A percentile compares a stretch with the other conserved stretches of the same genome.
Conservation (phyloP, 2,888 invertebrate species). For the Abrostola tripartita region DNA sequence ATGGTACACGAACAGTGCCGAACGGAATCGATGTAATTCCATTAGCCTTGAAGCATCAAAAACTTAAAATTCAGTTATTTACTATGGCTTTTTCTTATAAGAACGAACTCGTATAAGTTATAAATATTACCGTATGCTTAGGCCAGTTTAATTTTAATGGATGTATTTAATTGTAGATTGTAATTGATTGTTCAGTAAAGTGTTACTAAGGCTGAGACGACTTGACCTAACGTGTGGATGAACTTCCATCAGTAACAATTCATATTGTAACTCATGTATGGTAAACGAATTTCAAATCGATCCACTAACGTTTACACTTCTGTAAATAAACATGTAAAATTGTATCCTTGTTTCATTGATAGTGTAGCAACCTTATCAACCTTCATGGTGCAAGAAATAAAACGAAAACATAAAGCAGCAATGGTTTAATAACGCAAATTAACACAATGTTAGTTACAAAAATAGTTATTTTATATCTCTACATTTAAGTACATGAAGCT, state of each 20-base stretch:
- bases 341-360: conserved; percentile 42
- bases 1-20: too few species aligned
- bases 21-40: too few species aligned
- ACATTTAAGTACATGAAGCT: conserved; percentile 60
- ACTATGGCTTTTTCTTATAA: too few species aligned
- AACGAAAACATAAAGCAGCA: conserved; percentile 64
- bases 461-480: conserved; percentile 39
- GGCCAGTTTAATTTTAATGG: too few species aligned
- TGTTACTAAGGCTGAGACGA: conserved; percentile 19
- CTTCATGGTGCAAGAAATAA: conserved; percentile 56
- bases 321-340: conserved; percentile 78
- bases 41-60: too few species aligned
- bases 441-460: conserved; percentile 71
- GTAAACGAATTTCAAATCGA: conserved; percentile 64
- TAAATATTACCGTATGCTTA: too few species aligned
- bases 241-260: neutral
- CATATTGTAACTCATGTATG: conserved; percentile 7
- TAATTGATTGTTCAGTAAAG: conserved; percentile 4
- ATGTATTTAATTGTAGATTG: too few species aligned
- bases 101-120: too few species aligned
- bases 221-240: conserved; percentile 1
- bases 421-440: conserved; percentile 57
- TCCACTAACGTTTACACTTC: conserved; percentile 76
- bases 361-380: conserved; percentile 1
- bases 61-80: too few species aligned